Evolutionary conservation across 2,888 invertebrate genomes (phyloP), one percentile per base, ranked within the genome.

Genomic region (Poecilus cupreus): DNA sequence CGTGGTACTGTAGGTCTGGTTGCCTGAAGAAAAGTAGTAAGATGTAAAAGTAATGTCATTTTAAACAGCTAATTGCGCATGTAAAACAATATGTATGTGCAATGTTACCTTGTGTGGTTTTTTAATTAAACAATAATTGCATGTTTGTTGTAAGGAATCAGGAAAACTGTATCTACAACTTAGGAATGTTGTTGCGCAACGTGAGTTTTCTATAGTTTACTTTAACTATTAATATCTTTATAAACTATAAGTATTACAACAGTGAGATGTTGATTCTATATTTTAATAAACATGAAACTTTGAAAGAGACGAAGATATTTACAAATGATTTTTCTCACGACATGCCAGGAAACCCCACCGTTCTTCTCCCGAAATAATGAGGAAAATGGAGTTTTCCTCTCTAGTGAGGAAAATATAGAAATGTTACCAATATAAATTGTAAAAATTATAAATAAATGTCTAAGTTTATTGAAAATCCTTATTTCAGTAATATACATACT

Each of bases 61-160:
- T 26, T 60, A 60, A 1, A 18, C 43, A 22, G 13, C 13, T 46
- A 72, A 72, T 72, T 72, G 46, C 43, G 46, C 46, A 46, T 72
- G 72, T 72, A 72, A 72, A 4, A 72, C 43, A 46, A 72, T 68
- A 43, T 60, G 60, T 16, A 22, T 43, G 46, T 43, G 72, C 26
- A 72, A 72, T 20, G 8, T 72, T 72, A 72, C 46, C 46, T 72
- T 72, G 46, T 46, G 37, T 20, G 16, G 22, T 22, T 32, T 32
- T 72, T 22, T 72, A 72, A 72, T 72, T 72, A 72, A 46, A 24
- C 3, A 16, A 43, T 72, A 72, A 72, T 72, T 72, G 46, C 43
- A 13, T 46, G 72, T 11, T 72, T 43, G 43, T 60, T 24, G n/a
- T n/a, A n/a, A 11, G 11, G 22, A 60, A 60, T 22, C 24, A 72